Base-by-base conservation (phyloP, 2,113 vertebrate species). In the Pyrgilauda ruficollis region DNA sequence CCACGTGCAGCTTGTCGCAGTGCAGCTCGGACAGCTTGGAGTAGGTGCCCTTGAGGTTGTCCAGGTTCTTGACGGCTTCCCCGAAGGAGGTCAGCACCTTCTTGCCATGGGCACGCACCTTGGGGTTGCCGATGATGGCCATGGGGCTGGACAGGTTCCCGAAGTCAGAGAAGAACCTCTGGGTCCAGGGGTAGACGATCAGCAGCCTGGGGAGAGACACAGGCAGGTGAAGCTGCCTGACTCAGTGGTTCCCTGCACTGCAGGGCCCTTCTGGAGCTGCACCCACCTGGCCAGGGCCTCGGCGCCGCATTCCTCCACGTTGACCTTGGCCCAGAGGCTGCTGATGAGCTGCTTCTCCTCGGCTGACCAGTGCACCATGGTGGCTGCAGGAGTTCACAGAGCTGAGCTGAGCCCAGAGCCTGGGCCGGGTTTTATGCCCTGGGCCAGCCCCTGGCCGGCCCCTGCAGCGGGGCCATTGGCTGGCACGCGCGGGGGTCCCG, bases 141-240 rank as follows among this genome's bases (percentile, higher is more conserved):
- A 98, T 98, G 10, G 98, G 62, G 43, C 97, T 98, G 87, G 98
- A 98, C 55, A 99, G 90, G 97, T 99, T 98, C 7, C 99, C 98
- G 0, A 99, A 99, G 55, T 58, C 31, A 23, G 50, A 52, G 50
- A 98, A 98, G 87, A 98, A 97, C 95, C 97, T 97, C 94, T 97
- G 97, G 47, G 98, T 98, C 99, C 99, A 99, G 69, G 99, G 98
- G 92, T 99, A 99, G 22, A 99, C 98, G 2, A 98, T 92, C 95
- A 98, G 80, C 52, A 98, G 69, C 78, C 97, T 98, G 63, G 9
- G 22, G 13, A 43, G 26, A 13, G 62, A 39, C 0, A 1, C 9
- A 10, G 56, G 22, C n/a, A 11, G 31, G 35, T 7, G 12, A 2
- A 0, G 7, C 30, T 10, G 7, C 62, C 24, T 8, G 23, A 1